phyloP scores from a whole-genome alignment of 2,797 vertebrate genomes.

The Phyllotis vaccarum region DNA sequence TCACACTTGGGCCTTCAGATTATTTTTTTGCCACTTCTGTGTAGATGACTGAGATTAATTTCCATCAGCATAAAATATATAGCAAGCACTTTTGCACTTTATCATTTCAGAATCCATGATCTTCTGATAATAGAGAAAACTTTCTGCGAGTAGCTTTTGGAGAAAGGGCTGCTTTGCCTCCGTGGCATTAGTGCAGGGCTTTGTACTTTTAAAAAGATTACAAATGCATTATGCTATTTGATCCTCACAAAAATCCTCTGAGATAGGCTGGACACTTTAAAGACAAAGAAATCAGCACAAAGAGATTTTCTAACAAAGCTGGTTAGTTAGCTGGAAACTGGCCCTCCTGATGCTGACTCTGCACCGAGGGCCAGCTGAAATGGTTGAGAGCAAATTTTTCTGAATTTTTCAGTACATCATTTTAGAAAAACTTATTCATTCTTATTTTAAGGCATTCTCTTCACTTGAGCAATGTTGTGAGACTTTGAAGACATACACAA shows the following conservation, averaged over 20 bases:
- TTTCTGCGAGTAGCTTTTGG: conserved; percentile 24
- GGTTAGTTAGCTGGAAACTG: conserved; percentile 52
- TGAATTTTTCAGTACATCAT: neutral
- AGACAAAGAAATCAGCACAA: conserved; percentile 66
- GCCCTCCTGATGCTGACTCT: neutral
- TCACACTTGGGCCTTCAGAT: neutral
- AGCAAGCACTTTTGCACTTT: neutral
- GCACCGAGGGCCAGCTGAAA: neutral
- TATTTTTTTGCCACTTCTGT: neutral
- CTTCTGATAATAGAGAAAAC: neutral
- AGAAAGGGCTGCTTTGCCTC: conserved; percentile 14
- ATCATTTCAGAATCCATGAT: neutral
- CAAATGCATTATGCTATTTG: conserved; percentile 63
- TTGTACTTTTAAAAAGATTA: conserved; percentile 68
- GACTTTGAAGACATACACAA: conserved; percentile 43
- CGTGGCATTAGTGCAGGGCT: neutral
- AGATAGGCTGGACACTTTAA: conserved; percentile 56
- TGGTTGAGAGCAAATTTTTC: neutral
- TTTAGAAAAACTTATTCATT: neutral
- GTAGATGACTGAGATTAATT: neutral
- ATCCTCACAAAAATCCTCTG: conserved; percentile 56
- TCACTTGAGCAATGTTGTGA: neutral
- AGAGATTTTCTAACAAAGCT: conserved; percentile 75
- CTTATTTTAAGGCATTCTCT: neutral
- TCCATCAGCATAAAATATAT: neutral